A percentile compares a stretch with the other conserved stretches of the same genome.
These are phyloP conservation scores for Myrmecobius fasciatus DNA, from an alignment of 2,113 vertebrate species.

Conservation along the genomic window DNA sequence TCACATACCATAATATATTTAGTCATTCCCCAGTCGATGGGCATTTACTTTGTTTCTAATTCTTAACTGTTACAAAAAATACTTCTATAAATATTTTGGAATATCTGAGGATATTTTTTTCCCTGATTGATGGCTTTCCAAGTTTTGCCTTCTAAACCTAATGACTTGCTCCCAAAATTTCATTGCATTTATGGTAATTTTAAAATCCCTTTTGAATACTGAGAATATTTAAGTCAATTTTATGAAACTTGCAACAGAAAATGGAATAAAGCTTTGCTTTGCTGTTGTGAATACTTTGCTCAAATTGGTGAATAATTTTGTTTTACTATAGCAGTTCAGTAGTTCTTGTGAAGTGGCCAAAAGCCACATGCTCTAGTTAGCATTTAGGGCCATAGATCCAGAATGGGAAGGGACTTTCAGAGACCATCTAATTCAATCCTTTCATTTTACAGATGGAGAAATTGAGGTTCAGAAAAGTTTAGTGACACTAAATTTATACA, in stretches of 20 bases:
- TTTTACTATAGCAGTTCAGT: neutral
- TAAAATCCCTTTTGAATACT: neutral
- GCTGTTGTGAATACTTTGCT: neutral
- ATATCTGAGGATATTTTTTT: neutral
- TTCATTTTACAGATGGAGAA: neutral
- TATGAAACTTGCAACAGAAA: neutral
- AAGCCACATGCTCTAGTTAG: neutral
- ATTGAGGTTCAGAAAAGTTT: neutral
- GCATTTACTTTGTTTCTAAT: neutral
- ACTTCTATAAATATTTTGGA: neutral
- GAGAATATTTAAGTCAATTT: neutral
- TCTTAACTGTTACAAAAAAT: neutral
- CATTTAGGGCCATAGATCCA: neutral
- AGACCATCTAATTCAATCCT: neutral
- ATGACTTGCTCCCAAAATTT: neutral
- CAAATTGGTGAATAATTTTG: neutral
- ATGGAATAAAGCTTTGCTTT: neutral
- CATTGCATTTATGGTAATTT: neutral
- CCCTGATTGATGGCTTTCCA: neutral
- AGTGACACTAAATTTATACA: neutral
- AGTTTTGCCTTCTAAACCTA: neutral
- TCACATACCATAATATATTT: neutral
- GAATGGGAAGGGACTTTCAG: neutral
- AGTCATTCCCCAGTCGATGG: neutral
- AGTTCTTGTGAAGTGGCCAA: neutral